phyloP scores from a whole-genome alignment of 2,113 vertebrate genomes.

The Boleophthalmus pectinirostris region DNA sequence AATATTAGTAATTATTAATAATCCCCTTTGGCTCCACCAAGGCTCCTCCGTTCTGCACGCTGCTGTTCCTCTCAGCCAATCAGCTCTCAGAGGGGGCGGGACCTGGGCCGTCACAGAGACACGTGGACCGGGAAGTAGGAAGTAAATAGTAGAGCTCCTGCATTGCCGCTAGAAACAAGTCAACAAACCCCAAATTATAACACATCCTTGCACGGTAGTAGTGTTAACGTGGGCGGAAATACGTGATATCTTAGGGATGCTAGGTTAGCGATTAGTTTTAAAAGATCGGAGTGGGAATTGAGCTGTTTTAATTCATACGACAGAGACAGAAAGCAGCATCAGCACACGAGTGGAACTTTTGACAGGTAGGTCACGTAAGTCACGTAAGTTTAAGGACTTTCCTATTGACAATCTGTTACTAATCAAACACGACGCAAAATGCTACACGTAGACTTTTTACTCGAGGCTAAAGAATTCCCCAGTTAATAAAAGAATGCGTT shows the following conservation, averaged over 20 bases:
- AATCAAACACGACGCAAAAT: background rate
- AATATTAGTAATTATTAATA: too few species aligned
- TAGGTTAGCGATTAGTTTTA: background rate
- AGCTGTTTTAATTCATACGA: background rate
- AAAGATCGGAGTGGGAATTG: background rate
- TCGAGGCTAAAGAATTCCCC: background rate
- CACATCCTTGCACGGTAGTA: background rate
- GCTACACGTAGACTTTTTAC: background rate
- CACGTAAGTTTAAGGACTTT: background rate
- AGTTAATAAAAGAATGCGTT: too few species aligned
- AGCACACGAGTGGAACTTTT: background rate
- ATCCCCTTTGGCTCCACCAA: background rate
- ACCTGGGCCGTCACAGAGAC: constrained; percentile 49
- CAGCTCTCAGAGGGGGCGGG: constrained; percentile 48
- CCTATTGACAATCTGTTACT: background rate
- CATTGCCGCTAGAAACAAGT: constrained; percentile 46
- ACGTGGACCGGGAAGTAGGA: constrained; percentile 81
- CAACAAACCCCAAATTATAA: constrained; percentile 37
- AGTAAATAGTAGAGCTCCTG: constrained; percentile 67
- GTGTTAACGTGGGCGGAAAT: background rate
- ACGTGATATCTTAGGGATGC: background rate
- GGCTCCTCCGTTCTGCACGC: background rate
- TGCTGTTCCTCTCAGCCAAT: constrained; percentile 35
- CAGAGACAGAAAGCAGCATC: background rate
- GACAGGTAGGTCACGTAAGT: background rate